Conservation (phyloP, 2,888 invertebrate genomes). For the Muschampia plurimacula region DNA sequence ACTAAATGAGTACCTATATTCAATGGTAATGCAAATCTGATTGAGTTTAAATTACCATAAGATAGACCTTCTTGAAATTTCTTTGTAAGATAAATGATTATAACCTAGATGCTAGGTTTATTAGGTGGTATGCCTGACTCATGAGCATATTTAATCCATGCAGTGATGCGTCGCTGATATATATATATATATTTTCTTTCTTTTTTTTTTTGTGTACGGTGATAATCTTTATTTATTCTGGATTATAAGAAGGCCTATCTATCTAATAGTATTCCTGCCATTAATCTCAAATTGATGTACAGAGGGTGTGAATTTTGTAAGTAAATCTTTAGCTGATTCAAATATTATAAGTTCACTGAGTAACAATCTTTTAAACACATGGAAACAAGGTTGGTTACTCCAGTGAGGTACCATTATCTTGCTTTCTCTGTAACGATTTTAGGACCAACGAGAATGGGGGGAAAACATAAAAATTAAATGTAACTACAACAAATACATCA, state of each 20-base stretch:
- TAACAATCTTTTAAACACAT: neutral
- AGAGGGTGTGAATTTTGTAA: conserved; percentile 17
- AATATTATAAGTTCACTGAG: neutral
- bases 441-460: neutral
- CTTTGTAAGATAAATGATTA: neutral
- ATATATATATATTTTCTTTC: no score
- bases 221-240: conserved; percentile 13
- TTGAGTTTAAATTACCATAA: conserved; percentile 16
- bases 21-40: conserved; percentile 16
- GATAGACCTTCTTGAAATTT: conserved; percentile 17
- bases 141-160: neutral
- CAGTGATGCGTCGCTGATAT: neutral
- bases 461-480: neutral
- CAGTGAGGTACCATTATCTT: neutral
- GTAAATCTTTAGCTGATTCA: neutral
- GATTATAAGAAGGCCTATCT: conserved; percentile 11
- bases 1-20: neutral
- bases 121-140: neutral
- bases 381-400: neutral
- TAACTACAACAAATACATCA: neutral
- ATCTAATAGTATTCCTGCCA: conserved; percentile 13
- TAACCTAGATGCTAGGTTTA: neutral
- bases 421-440: neutral
- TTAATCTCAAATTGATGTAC: neutral
- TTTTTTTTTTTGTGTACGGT: neutral